Percentiles rank a stretch among this genome's conserved stretches.
Conservation (phyloP, 2,113 vertebrate species). For the Pholis gunnellus region DNA sequence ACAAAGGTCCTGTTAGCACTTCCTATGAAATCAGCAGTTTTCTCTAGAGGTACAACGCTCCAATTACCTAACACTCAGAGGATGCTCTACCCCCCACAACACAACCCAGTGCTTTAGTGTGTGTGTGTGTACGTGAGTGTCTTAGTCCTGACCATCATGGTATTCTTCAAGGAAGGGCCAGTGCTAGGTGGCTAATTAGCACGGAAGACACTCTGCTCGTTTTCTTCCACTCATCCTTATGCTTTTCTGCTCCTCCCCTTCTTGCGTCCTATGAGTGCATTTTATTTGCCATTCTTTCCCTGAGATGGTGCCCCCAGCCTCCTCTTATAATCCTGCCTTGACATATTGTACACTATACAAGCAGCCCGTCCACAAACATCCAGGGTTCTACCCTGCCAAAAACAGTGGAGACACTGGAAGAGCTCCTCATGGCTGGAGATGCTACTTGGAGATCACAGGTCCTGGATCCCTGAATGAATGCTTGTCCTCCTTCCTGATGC, state of each 20-base stretch:
- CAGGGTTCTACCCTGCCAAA: slow-evolving; percentile 45
- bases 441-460: slow-evolving; percentile 55
- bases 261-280: slow-evolving; percentile 70
- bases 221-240: slow-evolving; percentile 66
- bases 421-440: slow-evolving; percentile 52
- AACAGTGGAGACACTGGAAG: slow-evolving; percentile 58
- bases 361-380: slow-evolving; percentile 52
- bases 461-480: slow-evolving; percentile 48
- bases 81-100: slow-evolving; percentile 85
- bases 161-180: slow-evolving; percentile 91
- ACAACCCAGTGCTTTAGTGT: slow-evolving; percentile 61
- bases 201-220: slow-evolving; percentile 92
- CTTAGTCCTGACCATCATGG: slow-evolving; percentile 74
- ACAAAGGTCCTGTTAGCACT: slow-evolving; percentile 99
- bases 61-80: slow-evolving; percentile 98
- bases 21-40: slow-evolving; percentile 99
- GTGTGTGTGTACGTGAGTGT: slow-evolving; percentile 54
- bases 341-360: slow-evolving; percentile 60
- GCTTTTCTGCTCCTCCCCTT: slow-evolving; percentile 79
- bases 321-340: slow-evolving; percentile 54
- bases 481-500: slow-evolving; percentile 26
- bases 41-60: slow-evolving; percentile 99
- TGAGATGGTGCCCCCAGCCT: slow-evolving; percentile 56
- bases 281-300: slow-evolving; percentile 75
- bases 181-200: slow-evolving; percentile 99